A percentile compares a stretch with the other conserved stretches of the same genome.
Conservation (phyloP, 2,888 invertebrate species). For the Hirtodrosophila duncani region DNA sequence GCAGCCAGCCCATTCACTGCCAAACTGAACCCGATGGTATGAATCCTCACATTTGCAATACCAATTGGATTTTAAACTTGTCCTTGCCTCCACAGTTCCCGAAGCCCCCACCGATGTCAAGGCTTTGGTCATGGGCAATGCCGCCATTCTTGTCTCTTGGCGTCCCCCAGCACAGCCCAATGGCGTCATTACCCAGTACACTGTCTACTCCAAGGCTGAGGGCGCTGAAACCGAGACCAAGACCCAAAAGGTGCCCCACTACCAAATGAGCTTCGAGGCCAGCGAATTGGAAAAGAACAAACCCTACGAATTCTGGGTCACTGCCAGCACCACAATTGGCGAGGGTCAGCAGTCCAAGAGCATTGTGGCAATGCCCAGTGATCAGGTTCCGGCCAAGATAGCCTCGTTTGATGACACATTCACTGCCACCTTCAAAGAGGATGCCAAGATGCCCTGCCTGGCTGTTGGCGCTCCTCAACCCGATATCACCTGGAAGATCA, state of each 20-base stretch:
- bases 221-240: slow-evolving; percentile 83
- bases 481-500: slow-evolving; percentile 92
- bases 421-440: slow-evolving; percentile 93
- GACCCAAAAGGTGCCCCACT: slow-evolving; percentile 88
- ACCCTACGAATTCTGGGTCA: slow-evolving; percentile 96
- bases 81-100: slow-evolving; percentile 83
- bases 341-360: slow-evolving; percentile 94
- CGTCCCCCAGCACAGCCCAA: slow-evolving; percentile 94
- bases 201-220: slow-evolving; percentile 91
- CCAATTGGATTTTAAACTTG: rapidly evolving
- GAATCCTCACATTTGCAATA: neutral
- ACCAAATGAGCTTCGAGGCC: slow-evolving; percentile 92
- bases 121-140: slow-evolving; percentile 93
- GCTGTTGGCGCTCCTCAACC: slow-evolving; percentile 95
- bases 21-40: slow-evolving; percentile 97
- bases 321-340: slow-evolving; percentile 95
- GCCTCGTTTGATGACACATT: slow-evolving; percentile 97
- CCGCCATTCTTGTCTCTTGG: slow-evolving; percentile 96
- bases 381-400: slow-evolving; percentile 91
- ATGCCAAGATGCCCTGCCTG: slow-evolving; percentile 92
- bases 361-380: slow-evolving; percentile 89
- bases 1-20: slow-evolving; percentile 87
- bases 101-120: slow-evolving; percentile 96
- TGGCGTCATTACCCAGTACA: slow-evolving; percentile 95
- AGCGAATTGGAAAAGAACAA: slow-evolving; percentile 88